Evolutionary conservation across 1,140 invertebrate genomes (phyloP).

Genomic region (Sminthurides bifidus): DNA sequence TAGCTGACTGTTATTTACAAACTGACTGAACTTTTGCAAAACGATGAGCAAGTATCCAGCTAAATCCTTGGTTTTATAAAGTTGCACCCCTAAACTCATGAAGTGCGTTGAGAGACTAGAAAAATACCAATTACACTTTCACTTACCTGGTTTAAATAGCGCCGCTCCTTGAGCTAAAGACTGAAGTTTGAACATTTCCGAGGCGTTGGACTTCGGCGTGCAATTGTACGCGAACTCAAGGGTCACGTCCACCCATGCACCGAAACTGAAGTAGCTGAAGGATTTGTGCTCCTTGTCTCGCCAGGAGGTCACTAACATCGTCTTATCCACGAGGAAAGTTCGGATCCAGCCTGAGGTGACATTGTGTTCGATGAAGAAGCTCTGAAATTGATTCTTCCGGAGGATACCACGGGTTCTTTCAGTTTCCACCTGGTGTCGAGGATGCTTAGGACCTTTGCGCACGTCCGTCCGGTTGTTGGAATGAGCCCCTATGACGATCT

Average conservation of each 20-base stretch:
- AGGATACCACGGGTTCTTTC: background rate
- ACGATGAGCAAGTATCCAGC: too few relatives aligned
- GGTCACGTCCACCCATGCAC: conserved; percentile 46
- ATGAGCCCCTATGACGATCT: conserved; percentile 20
- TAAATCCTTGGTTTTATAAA: too few relatives aligned
- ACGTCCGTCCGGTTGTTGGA: conserved; percentile 19
- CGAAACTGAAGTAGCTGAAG: conserved; percentile 47
- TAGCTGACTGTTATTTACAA: background rate
- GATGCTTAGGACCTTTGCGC: too few relatives aligned
- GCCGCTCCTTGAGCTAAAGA: background rate
- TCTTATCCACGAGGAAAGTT: conserved; percentile 44
- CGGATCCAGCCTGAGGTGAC: conserved; percentile 41
- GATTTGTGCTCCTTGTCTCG: conserved; percentile 42
- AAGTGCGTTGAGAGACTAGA: background rate
- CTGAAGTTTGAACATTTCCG: background rate
- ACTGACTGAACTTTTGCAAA: too few relatives aligned
- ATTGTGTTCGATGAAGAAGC: conserved; percentile 1
- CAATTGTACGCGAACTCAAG: conserved; percentile 19
- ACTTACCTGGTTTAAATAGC: background rate
- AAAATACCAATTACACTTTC: background rate
- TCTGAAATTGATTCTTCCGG: background rate
- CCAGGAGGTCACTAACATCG: conserved; percentile 42
- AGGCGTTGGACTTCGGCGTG: background rate
- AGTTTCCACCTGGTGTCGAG: too few relatives aligned
- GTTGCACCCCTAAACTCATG: too few relatives aligned